Conservation (phyloP, 2,888 invertebrate genomes). For the Drosophila trichaetosa region DNA sequence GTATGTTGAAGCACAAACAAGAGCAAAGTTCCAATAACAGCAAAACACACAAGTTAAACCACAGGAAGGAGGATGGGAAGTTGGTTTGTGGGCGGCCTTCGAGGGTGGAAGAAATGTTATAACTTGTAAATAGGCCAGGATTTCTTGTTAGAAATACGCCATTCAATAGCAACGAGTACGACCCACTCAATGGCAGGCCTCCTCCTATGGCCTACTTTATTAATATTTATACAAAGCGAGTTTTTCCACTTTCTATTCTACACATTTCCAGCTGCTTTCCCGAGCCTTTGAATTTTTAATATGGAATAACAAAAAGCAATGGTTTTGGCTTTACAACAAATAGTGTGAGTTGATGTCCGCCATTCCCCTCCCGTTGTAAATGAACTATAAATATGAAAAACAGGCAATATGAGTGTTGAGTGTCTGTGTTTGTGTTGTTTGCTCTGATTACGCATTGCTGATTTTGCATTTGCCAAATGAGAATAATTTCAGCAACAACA, state of each 20-base stretch:
- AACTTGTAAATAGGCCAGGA: constrained; percentile 73
- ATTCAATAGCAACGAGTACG: constrained; percentile 52
- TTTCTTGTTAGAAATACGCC: constrained; percentile 71
- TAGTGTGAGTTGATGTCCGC: constrained; percentile 11
- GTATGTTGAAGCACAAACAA: constrained; percentile 26
- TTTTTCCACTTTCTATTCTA: constrained; percentile 31
- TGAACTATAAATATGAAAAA: constrained; percentile 63
- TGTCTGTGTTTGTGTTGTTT: constrained; percentile 44
- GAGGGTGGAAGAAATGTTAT: constrained; percentile 15
- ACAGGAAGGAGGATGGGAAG: constrained; percentile 1
- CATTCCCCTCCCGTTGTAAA: constrained; percentile 27
- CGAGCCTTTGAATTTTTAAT: constrained; percentile 60
- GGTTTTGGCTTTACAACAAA: constrained; percentile 21
- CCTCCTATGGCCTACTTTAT: constrained; percentile 76
- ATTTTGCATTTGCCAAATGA: constrained; percentile 47
- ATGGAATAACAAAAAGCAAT: constrained; percentile 13
- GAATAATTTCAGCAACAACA: constrained; percentile 21
- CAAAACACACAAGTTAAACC: constrained; percentile 43
- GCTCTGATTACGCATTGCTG: constrained; percentile 57
- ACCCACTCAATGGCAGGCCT: constrained; percentile 48
- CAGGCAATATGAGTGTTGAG: constrained; percentile 24
- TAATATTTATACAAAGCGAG: constrained; percentile 74
- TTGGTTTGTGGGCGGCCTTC: not conserved
- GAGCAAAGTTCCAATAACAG: constrained; percentile 52
- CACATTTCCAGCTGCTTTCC: constrained; percentile 8